phyloP scores from a whole-genome alignment of 2,888 invertebrate genomes.

The Leptinotarsa rubiginosa region DNA sequence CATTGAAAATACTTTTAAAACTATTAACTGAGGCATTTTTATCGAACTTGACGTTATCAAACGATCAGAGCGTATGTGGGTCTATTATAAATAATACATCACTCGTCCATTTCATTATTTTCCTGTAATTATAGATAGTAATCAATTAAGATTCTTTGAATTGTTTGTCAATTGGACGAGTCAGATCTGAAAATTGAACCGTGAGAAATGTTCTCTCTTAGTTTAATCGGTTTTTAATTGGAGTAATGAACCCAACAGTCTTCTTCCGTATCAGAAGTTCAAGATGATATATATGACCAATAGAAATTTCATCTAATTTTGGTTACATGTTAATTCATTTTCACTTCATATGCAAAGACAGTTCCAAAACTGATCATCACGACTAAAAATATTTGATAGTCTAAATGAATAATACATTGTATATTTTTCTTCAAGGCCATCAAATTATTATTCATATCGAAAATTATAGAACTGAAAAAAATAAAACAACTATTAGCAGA shows the following conservation, averaged over 20 bases:
- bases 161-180: conserved; percentile 13
- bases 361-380: too few relatives aligned
- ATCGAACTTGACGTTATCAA: neutral
- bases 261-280: neutral
- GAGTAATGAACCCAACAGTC: neutral
- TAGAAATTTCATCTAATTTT: neutral
- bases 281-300: neutral
- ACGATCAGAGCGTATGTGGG: neutral
- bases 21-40: neutral
- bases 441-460: too few relatives aligned
- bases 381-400: too few relatives aligned
- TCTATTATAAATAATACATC: neutral
- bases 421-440: too few relatives aligned
- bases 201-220: conserved; percentile 8
- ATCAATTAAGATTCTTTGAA: conserved; percentile 18
- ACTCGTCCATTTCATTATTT: neutral
- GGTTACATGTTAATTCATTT: too few relatives aligned
- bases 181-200: neutral
- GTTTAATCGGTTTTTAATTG: conserved; percentile 16
- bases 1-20: neutral
- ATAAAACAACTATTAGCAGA: too few relatives aligned
- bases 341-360: too few relatives aligned
- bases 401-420: too few relatives aligned
- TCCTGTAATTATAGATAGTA: neutral
- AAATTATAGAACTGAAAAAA: too few relatives aligned